Evolutionary conservation across 2,888 invertebrate species (phyloP), one percentile per base, ranked within the genome.

Genomic region (Gymnosoma rotundatum): DNA sequence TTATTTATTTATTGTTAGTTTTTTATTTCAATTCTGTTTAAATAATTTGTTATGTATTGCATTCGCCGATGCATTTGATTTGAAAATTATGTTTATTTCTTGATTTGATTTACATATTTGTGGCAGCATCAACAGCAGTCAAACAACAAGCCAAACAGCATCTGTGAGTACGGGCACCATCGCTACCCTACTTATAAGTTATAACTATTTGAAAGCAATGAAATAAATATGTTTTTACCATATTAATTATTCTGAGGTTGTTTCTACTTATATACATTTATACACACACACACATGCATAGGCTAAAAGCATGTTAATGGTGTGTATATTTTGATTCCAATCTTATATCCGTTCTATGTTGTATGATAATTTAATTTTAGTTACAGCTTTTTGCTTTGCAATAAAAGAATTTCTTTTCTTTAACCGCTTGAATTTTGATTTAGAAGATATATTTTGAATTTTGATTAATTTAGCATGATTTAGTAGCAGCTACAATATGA

Each of bases 11-110:
- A 52, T 73, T 79, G 72, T 73, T 73, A n/a, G 42, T 1, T 36
- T 61, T 80, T 74, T 61, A 20, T 67, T 74, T 80, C 16, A 52
- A 70, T 70, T 81, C 81, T 84, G 84, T 78, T 84, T 66, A 81
- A 84, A 81, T 74, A 84, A 84, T 84, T 84, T 84, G 81, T 84
- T 78, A 74, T 84, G 66, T 74, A 81, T 84, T 81, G 76, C 60
- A 76, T 78, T 69, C 60, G 78, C 64, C 70, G 74, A 78, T 81
- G 81, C 84, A 84, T 81, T 84, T 84, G 81, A 81, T 84, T 84
- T 78, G 56, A 78, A 78, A 84, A 81, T 78, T 84, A 81, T 81
- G 78, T 75, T 78, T 56, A 73, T 76, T 83, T 79, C 79, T 76
- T 61, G 80, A 80, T 80, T 67, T 80, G 80, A 74, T 80, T 80